phyloP scores from a whole-genome alignment of 2,113 vertebrate species.

The Poeciliopsis turrubarensis region DNA sequence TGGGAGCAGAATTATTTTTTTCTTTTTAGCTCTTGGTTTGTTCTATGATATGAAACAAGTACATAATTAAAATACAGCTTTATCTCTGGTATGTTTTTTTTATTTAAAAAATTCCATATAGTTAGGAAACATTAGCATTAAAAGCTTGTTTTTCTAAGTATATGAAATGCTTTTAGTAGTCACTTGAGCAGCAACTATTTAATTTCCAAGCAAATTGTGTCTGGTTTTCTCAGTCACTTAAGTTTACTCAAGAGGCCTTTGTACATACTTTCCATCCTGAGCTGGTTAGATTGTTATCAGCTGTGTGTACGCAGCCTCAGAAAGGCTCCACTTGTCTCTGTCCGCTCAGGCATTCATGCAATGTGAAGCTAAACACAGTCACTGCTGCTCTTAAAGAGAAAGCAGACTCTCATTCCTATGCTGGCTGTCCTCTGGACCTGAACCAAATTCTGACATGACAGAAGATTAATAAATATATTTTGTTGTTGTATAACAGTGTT shows the following conservation, averaged over 20 bases:
- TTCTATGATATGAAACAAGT: not conserved
- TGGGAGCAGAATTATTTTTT: not conserved
- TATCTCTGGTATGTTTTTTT: not conserved
- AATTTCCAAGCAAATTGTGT: too few species aligned
- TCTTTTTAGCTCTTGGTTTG: not conserved
- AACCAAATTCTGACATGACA: not conserved
- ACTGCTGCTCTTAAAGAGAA: conserved; percentile 47
- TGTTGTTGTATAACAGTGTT: not conserved
- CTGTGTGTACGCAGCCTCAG: conserved; percentile 15
- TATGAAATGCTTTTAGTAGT: not conserved
- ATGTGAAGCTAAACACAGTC: conserved; percentile 40
- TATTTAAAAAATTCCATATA: too few species aligned
- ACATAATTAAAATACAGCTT: not conserved
- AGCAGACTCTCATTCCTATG: conserved; percentile 22
- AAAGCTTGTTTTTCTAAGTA: not conserved
- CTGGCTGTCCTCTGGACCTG: conserved; percentile 1
- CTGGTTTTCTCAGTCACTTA: not conserved
- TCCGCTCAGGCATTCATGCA: conserved; percentile 60
- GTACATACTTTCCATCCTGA: conserved; percentile 10
- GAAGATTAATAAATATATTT: not conserved
- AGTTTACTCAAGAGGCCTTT: not conserved
- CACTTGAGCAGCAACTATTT: not conserved
- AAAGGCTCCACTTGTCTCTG: conserved; percentile 48
- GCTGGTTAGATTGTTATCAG: conserved; percentile 17
- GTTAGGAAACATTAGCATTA: not conserved